phyloP scores from a whole-genome alignment of 2,113 vertebrate species.

The Capreolus pygargus region DNA sequence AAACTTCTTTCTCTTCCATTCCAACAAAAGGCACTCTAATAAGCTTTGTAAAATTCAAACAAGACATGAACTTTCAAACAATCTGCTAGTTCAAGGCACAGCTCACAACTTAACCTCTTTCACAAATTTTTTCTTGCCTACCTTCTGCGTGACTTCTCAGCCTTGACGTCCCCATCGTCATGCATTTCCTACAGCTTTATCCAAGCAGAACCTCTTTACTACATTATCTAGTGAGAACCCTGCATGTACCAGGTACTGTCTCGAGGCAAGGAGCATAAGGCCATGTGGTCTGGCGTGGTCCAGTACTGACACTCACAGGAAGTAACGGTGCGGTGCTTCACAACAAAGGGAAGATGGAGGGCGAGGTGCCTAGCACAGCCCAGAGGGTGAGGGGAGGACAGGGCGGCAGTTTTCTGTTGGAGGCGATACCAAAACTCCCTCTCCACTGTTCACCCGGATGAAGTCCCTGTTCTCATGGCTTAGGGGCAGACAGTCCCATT shows the following conservation, averaged over 20 bases:
- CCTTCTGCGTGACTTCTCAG: neutral
- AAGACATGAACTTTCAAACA: too few relatives aligned
- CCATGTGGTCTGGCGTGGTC: neutral
- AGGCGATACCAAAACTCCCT: neutral
- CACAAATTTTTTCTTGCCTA: neutral
- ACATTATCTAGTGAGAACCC: too few relatives aligned
- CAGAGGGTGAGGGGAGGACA: accelerated
- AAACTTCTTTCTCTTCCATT: too few relatives aligned
- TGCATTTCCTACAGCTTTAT: neutral
- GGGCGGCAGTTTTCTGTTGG: neutral
- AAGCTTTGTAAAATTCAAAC: too few relatives aligned
- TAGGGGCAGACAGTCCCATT: neutral
- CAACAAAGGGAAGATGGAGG: accelerated
- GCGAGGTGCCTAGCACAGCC: neutral
- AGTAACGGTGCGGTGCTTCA: accelerated
- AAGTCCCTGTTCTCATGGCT: neutral
- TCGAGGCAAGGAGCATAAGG: neutral
- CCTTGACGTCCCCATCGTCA: neutral
- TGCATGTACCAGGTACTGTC: too few relatives aligned
- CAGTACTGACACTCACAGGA: neutral
- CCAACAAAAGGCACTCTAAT: too few relatives aligned
- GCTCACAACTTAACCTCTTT: neutral
- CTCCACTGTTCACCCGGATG: too few relatives aligned
- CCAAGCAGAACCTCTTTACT: too few relatives aligned
- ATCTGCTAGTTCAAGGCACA: too few relatives aligned